Conservation (phyloP, 2,797 vertebrate species). For the Emys orbicularis region DNA sequence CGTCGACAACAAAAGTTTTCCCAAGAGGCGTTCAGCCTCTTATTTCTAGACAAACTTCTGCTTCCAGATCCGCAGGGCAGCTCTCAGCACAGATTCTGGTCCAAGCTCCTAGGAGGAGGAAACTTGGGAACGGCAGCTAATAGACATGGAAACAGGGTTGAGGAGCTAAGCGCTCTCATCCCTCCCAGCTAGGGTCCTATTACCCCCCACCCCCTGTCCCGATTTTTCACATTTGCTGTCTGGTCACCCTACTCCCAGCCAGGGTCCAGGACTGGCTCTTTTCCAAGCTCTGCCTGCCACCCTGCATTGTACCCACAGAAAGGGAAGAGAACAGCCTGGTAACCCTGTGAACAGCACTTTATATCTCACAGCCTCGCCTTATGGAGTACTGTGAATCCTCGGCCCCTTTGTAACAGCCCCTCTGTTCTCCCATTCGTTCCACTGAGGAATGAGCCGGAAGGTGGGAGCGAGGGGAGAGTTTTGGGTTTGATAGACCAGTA, state of each 20-base stretch:
- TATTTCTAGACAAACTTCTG: background rate
- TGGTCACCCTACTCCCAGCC: too few species aligned
- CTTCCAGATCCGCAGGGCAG: background rate
- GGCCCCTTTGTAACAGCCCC: too few species aligned
- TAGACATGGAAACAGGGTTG: too few species aligned
- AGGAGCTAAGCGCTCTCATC: too few species aligned
- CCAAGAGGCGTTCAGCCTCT: background rate
- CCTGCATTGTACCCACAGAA: rapidly evolving
- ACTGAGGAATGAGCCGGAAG: too few species aligned
- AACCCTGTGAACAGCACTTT: background rate
- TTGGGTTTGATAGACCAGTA: background rate
- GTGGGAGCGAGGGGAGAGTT: background rate
- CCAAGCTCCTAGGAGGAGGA: background rate
- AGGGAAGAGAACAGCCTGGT: background rate
- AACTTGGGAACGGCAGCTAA: too few species aligned
- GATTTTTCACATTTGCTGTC: too few species aligned
- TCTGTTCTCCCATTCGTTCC: background rate
- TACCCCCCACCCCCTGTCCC: too few species aligned
- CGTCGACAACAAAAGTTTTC: background rate
- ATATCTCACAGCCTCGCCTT: background rate
- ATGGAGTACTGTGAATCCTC: background rate
- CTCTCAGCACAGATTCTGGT: background rate
- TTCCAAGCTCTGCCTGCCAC: too few species aligned
- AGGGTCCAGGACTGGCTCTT: too few species aligned
- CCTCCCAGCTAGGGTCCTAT: too few species aligned